These are phyloP conservation scores for Xiphydria camelus DNA, from an alignment of 2,888 invertebrate species.

Conservation along the genomic window DNA sequence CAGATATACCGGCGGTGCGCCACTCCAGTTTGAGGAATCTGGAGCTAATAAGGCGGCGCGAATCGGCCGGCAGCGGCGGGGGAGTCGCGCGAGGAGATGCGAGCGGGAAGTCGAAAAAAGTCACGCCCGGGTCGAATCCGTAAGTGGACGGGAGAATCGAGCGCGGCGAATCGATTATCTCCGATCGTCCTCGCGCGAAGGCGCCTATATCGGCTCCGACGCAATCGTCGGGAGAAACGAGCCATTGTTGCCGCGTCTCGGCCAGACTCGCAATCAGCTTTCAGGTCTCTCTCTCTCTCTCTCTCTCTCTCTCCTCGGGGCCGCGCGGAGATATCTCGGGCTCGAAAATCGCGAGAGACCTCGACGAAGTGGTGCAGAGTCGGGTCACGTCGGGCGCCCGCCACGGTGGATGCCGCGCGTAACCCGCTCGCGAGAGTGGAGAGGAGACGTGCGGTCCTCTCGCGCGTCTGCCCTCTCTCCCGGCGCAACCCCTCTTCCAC, in stretches of 20 bases:
- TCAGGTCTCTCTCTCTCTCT: too few species aligned
- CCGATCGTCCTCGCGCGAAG: slow-evolving; percentile 34
- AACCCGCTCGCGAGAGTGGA: too few species aligned
- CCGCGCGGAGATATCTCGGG: too few species aligned
- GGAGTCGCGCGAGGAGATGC: slow-evolving; percentile 5
- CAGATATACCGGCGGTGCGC: too few species aligned
- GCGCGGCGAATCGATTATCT: slow-evolving; percentile 43
- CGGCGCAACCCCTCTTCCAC: too few species aligned
- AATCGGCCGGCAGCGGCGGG: slow-evolving; percentile 26
- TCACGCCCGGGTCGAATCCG: slow-evolving; percentile 41
- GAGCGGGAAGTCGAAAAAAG: slow-evolving; percentile 20
- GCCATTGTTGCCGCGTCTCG: slow-evolving; percentile 6
- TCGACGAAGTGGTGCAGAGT: too few species aligned
- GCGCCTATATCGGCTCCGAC: slow-evolving; percentile 19
- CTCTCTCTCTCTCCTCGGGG: slow-evolving; percentile 8
- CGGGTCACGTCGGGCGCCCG: too few species aligned
- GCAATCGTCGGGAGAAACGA: slow-evolving; percentile 4
- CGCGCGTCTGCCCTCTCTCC: too few species aligned
- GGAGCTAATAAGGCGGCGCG: slow-evolving; percentile 40
- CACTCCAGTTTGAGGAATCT: slow-evolving; percentile 23
- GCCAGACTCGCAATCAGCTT: slow-evolving; percentile 5
- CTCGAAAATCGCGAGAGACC: too few species aligned
- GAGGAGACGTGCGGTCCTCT: too few species aligned
- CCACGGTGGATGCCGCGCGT: too few species aligned
- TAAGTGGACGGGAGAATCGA: slow-evolving; percentile 48